A percentile compares a stretch with the other conserved stretches of the same genome.
Evolutionary conservation across 2,113 vertebrate genomes (phyloP).

Genomic region (Archilochus colubris): DNA sequence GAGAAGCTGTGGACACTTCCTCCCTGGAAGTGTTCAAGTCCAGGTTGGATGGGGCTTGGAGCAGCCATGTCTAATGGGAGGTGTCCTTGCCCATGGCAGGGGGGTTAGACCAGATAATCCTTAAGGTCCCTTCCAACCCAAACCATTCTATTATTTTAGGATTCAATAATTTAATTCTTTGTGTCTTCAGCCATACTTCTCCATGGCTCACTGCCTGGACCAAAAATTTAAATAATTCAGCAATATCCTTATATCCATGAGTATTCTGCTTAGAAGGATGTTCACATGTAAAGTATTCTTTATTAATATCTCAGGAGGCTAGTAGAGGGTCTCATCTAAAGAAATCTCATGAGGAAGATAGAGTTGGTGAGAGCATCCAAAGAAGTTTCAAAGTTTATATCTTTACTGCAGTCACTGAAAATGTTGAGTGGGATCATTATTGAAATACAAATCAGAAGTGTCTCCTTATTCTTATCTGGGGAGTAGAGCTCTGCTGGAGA

Average conservation of each 20-base stretch:
- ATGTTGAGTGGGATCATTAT: not conserved
- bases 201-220: not conserved
- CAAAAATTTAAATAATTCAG: not conserved
- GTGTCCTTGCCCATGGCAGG: not conserved
- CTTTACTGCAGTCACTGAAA: not conserved
- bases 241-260: not conserved
- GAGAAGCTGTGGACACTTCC: not conserved
- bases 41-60: not conserved
- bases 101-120: fast-evolving
- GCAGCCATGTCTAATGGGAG: not conserved
- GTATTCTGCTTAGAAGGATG: not conserved
- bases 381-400: not conserved
- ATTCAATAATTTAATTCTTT: not conserved
- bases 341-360: not conserved
- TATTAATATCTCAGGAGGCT: not conserved
- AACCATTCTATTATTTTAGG: not conserved
- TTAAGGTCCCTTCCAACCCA: not conserved
- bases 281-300: not conserved
- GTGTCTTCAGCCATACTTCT: not conserved
- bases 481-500: not conserved
- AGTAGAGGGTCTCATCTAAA: not conserved
- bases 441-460: not conserved
- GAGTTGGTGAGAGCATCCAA: fast-evolving
- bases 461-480: not conserved
- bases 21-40: not conserved